phyloP scores from a whole-genome alignment of 2,113 vertebrate species.

The Poeciliopsis retropinna region DNA sequence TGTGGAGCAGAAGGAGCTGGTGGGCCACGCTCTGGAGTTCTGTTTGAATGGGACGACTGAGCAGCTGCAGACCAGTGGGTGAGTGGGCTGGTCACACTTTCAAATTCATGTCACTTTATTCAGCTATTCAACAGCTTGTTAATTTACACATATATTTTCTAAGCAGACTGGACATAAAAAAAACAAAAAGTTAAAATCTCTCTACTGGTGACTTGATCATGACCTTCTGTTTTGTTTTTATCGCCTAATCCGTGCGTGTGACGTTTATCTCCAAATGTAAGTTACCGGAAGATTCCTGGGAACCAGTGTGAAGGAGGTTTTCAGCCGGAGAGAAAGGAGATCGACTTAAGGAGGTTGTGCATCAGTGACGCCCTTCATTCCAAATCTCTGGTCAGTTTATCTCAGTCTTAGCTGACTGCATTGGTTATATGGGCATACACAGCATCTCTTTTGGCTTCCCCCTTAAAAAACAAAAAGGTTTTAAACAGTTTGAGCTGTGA shows the following conservation, averaged over 20 bases:
- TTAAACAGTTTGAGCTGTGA: too few relatives aligned
- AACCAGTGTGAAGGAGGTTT: conserved; percentile 87
- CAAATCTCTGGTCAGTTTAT: conserved; percentile 69
- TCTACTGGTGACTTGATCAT: not conserved
- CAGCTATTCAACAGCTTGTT: not conserved
- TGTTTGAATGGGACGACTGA: conserved; percentile 88
- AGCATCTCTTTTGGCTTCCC: not conserved
- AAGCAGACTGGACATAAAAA: not conserved
- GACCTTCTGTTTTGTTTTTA: not conserved
- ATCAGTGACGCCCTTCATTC: conserved; percentile 79
- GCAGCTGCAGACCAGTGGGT: conserved; percentile 90
- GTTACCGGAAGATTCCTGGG: conserved; percentile 94
- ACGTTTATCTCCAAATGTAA: conserved; percentile 52
- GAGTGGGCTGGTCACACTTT: conserved; percentile 14
- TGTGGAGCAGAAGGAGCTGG: conserved; percentile 89
- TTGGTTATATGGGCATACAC: not conserved
- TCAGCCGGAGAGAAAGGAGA: conserved; percentile 83
- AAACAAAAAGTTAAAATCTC: not conserved
- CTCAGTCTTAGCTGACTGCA: not conserved
- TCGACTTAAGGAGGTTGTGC: conserved; percentile 87
- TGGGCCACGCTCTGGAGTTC: conserved; percentile 86
- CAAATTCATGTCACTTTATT: not conserved
- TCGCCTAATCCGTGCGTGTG: not conserved
- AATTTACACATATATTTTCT: not conserved
- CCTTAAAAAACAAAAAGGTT: too few relatives aligned